Percentiles rank a stretch among this genome's conserved stretches.
Evolutionary conservation across 2,113 vertebrate genomes (phyloP).

Genomic region (Upupa epops): DNA sequence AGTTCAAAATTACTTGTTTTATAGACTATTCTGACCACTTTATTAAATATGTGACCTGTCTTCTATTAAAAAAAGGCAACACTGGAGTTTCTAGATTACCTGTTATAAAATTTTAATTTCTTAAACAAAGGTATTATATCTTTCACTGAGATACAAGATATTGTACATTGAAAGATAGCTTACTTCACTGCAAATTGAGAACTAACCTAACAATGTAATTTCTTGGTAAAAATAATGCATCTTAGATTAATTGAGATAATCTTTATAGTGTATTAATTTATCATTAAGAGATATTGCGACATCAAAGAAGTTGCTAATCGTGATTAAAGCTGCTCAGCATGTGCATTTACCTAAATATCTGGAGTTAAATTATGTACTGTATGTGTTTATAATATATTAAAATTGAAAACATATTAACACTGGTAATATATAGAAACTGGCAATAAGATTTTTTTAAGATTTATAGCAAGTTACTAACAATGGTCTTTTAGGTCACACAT

Average conservation of each 20-base stretch:
- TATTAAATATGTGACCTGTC: not conserved
- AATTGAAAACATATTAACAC: too few species aligned
- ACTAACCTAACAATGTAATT: not conserved
- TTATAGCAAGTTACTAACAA: not conserved
- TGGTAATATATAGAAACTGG: not conserved
- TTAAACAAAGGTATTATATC: not conserved
- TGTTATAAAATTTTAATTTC: not conserved
- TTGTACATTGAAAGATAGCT: not conserved
- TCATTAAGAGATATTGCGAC: not conserved
- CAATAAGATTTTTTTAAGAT: not conserved
- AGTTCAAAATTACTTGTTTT: not conserved
- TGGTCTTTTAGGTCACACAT: not conserved
- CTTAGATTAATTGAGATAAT: not conserved
- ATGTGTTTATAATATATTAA: not conserved
- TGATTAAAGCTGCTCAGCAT: not conserved
- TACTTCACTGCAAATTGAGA: not conserved
- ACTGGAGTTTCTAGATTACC: not conserved
- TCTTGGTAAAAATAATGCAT: not conserved
- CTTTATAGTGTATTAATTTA: not conserved
- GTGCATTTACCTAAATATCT: not conserved
- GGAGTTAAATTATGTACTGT: not conserved
- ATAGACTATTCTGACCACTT: not conserved
- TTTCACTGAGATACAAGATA: not conserved
- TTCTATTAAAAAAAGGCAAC: not conserved
- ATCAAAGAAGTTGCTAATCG: not conserved